Evolutionary conservation across 2,888 invertebrate genomes (phyloP).

Genomic region (Hypena proboscidalis): DNA sequence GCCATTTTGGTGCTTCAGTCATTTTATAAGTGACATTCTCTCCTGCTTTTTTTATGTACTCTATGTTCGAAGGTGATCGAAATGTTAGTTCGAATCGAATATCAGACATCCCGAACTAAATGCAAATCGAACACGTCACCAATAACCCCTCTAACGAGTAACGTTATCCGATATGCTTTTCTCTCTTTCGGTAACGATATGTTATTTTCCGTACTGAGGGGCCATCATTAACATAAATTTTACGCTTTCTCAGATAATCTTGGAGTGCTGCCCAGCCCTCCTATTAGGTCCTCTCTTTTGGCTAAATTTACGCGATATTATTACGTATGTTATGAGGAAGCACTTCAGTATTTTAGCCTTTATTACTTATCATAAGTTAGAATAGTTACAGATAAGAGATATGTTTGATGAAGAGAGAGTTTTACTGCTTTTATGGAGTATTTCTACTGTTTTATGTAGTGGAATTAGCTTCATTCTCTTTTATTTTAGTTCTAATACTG

Average conservation of each 20-base stretch:
- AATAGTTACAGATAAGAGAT: constrained; percentile 19
- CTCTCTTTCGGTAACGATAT: constrained; percentile 63
- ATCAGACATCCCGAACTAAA: constrained; percentile 14
- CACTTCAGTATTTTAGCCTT: constrained; percentile 46
- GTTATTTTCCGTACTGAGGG: constrained; percentile 63
- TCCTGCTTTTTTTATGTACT: too few species aligned
- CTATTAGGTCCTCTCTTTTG: constrained; percentile 63
- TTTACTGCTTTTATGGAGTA: constrained; percentile 8
- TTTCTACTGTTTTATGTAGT: constrained; percentile 1
- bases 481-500: too few species aligned
- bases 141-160: constrained; percentile 63
- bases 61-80: too few species aligned
- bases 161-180: constrained; percentile 67
- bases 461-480: background rate
- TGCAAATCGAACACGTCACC: constrained; percentile 41
- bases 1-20: too few species aligned
- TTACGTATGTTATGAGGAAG: constrained; percentile 56
- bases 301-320: constrained; percentile 64
- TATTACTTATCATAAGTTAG: constrained; percentile 41
- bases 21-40: too few species aligned
- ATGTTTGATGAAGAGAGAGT: constrained; percentile 10
- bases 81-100: too few species aligned
- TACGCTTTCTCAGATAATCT: constrained; percentile 73
- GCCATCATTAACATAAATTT: constrained; percentile 79
- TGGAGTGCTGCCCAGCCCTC: constrained; percentile 67